Evolutionary conservation across 2,888 invertebrate species (phyloP).

Genomic region (Leptopilina myrica): DNA sequence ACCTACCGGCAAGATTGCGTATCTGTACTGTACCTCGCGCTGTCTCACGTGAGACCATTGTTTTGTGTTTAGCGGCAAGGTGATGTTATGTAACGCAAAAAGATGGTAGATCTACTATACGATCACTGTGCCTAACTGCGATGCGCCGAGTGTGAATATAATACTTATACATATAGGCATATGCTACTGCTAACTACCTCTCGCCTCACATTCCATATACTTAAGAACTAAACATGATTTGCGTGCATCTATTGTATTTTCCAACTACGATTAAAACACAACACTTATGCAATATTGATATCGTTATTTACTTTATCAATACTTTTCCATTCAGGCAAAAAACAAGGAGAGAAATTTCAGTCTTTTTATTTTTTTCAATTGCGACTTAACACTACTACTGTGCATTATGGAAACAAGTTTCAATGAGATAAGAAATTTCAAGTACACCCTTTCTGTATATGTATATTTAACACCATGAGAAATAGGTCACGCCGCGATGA

Average conservation of each 20-base stretch:
- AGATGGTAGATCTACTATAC: constrained; percentile 61
- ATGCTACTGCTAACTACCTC: constrained; percentile 54
- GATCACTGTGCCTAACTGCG: constrained; percentile 65
- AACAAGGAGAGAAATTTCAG: constrained; percentile 6
- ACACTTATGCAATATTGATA: neutral
- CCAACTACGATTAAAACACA: neutral
- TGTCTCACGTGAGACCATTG: constrained; percentile 71
- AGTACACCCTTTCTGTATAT: constrained; percentile 35
- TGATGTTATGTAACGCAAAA: constrained; percentile 71
- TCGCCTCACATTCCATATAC: constrained; percentile 40
- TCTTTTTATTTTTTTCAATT: neutral
- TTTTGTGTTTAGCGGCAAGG: constrained; percentile 72
- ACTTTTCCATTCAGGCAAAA: no score
- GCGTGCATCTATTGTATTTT: neutral
- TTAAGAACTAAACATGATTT: constrained; percentile 9
- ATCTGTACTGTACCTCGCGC: constrained; percentile 64
- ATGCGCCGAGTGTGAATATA: constrained; percentile 57
- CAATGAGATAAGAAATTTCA: constrained; percentile 34
- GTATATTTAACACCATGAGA: constrained; percentile 23
- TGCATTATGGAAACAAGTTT: constrained; percentile 32
- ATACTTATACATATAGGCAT: constrained; percentile 50
- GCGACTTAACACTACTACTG: neutral
- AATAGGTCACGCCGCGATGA: constrained; percentile 23
- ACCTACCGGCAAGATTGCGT: constrained; percentile 61
- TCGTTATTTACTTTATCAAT: neutral